Conservation (phyloP, 1,140 invertebrate species). For the Caenorhabditis latens region DNA sequence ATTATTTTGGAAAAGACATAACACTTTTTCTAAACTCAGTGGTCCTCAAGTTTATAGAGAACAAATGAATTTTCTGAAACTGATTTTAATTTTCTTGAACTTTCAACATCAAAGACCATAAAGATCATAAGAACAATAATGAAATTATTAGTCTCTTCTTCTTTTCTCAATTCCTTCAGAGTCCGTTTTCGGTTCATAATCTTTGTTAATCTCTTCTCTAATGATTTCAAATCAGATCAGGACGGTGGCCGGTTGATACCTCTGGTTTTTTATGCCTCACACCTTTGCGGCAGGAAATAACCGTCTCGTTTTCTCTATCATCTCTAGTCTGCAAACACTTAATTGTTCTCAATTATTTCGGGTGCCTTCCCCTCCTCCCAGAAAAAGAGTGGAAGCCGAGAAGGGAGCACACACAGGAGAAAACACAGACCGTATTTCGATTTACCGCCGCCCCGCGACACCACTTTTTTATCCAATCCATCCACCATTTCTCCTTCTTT, state of each 20-base stretch:
- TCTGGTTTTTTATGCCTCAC: constrained; percentile 43
- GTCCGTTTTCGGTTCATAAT: not conserved
- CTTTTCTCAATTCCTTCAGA: not conserved
- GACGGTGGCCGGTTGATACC: constrained; percentile 44
- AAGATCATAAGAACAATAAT: constrained; percentile 22
- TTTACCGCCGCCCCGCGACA: constrained; percentile 27
- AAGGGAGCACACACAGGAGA: constrained; percentile 14
- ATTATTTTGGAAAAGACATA: not conserved
- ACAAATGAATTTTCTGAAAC: not conserved
- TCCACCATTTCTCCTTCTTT: not conserved
- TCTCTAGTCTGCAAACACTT: constrained; percentile 25
- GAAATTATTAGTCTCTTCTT: not conserved
- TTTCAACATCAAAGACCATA: not conserved
- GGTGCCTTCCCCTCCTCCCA: not conserved
- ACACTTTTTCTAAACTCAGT: not conserved
- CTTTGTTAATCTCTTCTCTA: constrained; percentile 37
- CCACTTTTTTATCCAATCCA: constrained; percentile 34
- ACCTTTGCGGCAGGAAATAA: constrained; percentile 42
- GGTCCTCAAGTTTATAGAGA: too few relatives aligned
- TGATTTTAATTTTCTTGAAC: not conserved
- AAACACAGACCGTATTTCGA: constrained; percentile 47
- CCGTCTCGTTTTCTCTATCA: not conserved
- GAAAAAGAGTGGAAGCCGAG: not conserved
- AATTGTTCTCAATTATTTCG: constrained; percentile 51
- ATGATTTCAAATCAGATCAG: constrained; percentile 26